Base-by-base conservation (phyloP, 1,140 invertebrate genomes). In the Cecropterus lyciades region DNA sequence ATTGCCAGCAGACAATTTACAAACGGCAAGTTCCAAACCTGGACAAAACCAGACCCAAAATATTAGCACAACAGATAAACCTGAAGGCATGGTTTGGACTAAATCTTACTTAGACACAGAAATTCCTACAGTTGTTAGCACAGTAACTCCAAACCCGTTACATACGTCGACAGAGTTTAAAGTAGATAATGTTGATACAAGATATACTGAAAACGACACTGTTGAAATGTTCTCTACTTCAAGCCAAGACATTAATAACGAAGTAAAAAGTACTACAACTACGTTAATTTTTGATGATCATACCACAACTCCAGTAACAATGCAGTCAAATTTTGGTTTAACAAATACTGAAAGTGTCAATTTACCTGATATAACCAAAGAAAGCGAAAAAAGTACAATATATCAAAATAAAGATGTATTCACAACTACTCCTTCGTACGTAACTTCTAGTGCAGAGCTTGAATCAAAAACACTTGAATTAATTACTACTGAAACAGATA, bases 301-400 rank as follows among this genome's bases (percentile, higher is more conserved):
- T 33, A n/a, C 43, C 45, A 13, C 24, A 59, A 42, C 24, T 33
- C 10, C 0, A 46, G 8, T 27, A 20, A 27, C 56, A 17, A 30
- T 13, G n/a, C n/a, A n/a, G 43, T 45, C 8, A 9, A 48, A 59
- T 46, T 30, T 14, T n/a, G 56, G 45, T 30, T 16, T 27, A 16
- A 43, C 17, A 15, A 27, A 9, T 57, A 57, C 37, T 14, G 20
- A 43, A 43, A 24, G 20, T 24, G 5, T 24, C 5, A 24, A 1
- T 1, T 13, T 33, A 33, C 9, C 15, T 9, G 7, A 52, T 33
- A 11, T 2, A 16, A 11, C 14, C 0, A 37, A 20, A 1, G 33
- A 14, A 9, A 15, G 37, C 27, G 51, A 37, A 2, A 11, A 10
- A 16, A n/a, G n/a, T n/a, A 4, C 30, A 33, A 30, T 16, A 53